Conservation (phyloP, 92 coral and sea anemone genomes). For the Pocillopora meandrina region DNA sequence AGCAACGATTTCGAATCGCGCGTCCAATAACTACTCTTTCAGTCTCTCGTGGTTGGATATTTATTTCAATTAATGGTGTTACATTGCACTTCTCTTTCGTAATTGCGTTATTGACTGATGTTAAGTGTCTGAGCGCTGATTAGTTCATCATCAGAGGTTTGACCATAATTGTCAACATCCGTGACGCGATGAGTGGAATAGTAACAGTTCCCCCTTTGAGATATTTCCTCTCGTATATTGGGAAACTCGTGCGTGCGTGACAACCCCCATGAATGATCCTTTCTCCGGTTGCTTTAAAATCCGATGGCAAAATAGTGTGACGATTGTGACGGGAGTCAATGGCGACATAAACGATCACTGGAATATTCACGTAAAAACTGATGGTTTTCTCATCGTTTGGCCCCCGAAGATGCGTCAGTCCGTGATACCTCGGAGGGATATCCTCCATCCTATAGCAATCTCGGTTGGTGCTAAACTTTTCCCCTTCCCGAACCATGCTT, state of each 20-base stretch:
- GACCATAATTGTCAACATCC: slow-evolving; percentile 89
- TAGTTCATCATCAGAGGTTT: slow-evolving; percentile 48
- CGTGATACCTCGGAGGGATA: slow-evolving; percentile 86
- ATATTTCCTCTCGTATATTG: slow-evolving; percentile 60
- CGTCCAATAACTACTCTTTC: too few species aligned
- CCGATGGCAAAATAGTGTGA: slow-evolving; percentile 40
- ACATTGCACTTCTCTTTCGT: too few species aligned
- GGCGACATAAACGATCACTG: slow-evolving; percentile 76
- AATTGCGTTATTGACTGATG: too few species aligned
- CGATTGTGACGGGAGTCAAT: slow-evolving; percentile 69
- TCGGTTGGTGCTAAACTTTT: slow-evolving; percentile 89
- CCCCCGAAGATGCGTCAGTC: slow-evolving; percentile 88
- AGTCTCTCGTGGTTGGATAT: too few species aligned
- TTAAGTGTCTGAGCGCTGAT: too few species aligned
- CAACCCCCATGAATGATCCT: slow-evolving; percentile 90
- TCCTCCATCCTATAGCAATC: slow-evolving; percentile 75
- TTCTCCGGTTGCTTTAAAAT: slow-evolving; percentile 75
- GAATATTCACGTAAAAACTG: slow-evolving; percentile 60
- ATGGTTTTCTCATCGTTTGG: slow-evolving; percentile 40
- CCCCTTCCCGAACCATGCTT: slow-evolving; percentile 90
- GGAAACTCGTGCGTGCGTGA: slow-evolving; percentile 75
- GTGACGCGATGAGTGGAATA: slow-evolving; percentile 45
- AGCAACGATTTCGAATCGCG: too few species aligned
- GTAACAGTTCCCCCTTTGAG: slow-evolving; percentile 65
- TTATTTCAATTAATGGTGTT: too few species aligned